phyloP scores from a whole-genome alignment of 2,797 vertebrate species.

The Anas bernieri region DNA sequence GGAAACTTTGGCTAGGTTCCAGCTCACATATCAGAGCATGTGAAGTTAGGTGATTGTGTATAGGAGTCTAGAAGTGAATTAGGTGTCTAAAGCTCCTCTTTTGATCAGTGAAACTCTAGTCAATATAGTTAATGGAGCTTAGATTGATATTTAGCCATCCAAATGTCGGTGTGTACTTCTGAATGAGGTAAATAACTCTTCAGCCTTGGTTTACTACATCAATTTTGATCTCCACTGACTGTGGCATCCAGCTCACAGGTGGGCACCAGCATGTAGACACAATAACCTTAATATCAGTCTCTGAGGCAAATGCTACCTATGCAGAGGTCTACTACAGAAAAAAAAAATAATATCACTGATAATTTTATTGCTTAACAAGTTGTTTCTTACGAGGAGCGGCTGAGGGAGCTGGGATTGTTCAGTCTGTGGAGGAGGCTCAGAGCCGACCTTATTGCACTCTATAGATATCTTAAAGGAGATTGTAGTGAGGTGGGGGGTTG shows the following conservation, averaged over 20 bases:
- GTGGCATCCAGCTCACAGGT: neutral
- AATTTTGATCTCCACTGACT: neutral
- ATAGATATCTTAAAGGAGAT: no score
- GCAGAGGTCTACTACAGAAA: neutral
- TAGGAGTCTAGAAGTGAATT: neutral
- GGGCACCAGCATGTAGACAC: neutral
- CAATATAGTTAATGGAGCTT: neutral
- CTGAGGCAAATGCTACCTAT: neutral
- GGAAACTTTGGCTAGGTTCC: neutral
- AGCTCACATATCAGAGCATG: neutral
- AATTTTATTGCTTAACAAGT: neutral
- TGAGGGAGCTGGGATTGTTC: no score
- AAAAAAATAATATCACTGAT: neutral
- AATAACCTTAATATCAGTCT: neutral
- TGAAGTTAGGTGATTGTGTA: rapidly evolving
- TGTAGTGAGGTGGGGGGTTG: no score
- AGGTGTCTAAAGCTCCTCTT: neutral
- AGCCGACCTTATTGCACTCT: no score
- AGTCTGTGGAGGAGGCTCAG: no score
- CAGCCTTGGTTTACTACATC: neutral
- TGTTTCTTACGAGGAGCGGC: neutral
- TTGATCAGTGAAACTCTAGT: neutral
- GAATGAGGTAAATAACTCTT: neutral
- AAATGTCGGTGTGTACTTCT: neutral
- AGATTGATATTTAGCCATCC: neutral